These are phyloP conservation scores for Oxyscelio sp. DNA, from an alignment of 2,888 invertebrate species.

Conservation along the genomic window DNA sequence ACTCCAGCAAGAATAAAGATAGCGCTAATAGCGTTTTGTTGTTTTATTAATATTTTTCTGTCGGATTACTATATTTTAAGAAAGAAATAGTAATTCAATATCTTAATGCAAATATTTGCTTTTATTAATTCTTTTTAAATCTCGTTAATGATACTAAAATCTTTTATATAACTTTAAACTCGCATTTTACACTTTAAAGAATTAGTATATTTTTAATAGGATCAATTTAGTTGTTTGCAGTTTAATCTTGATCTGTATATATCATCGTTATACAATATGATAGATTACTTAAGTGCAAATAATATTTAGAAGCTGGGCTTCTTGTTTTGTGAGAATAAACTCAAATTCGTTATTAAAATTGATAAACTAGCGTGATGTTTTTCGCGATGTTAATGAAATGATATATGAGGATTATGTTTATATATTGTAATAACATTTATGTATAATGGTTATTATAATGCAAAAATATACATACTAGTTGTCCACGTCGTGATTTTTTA, in stretches of 20 bases:
- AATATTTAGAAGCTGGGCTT: constrained; percentile 38
- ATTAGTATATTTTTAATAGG: not conserved
- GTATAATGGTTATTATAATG: constrained; percentile 85
- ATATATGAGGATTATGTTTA: constrained; percentile 85
- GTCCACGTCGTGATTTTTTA: constrained; percentile 71
- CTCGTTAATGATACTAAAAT: constrained; percentile 1
- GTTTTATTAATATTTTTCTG: not conserved
- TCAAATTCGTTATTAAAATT: constrained; percentile 21
- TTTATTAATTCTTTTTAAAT: not conserved
- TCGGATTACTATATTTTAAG: not conserved
- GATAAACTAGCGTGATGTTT: constrained; percentile 72
- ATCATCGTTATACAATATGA: constrained; percentile 10
- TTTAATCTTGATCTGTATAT: constrained; percentile 12
- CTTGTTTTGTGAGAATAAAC: constrained; percentile 24
- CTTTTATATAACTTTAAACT: not conserved
- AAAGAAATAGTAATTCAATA: not conserved
- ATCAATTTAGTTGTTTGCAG: not conserved
- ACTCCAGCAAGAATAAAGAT: not conserved
- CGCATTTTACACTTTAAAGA: not conserved
- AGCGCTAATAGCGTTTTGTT: not conserved
- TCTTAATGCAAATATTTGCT: not conserved
- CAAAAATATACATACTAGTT: constrained; percentile 85
- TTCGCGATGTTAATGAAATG: constrained; percentile 83
- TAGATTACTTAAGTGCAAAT: constrained; percentile 25
- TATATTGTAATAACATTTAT: constrained; percentile 87